A percentile compares a stretch with the other conserved stretches of the same genome.
Conservation (phyloP, 2,113 vertebrate species). For the Psammodynastes pulverulentus region DNA sequence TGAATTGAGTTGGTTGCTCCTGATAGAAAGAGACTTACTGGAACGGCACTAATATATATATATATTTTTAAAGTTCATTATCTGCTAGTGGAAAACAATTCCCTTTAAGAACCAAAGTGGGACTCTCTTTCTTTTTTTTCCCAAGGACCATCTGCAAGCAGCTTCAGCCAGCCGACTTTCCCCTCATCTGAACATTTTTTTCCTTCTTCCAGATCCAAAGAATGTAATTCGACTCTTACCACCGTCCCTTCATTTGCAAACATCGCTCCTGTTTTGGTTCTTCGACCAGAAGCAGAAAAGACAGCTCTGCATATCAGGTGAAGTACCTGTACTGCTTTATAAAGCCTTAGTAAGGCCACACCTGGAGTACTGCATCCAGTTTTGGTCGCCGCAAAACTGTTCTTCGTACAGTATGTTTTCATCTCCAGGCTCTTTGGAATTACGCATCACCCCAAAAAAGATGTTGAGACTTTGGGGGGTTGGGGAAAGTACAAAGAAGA, state of each 20-base stretch:
- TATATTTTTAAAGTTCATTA: conserved; percentile 36
- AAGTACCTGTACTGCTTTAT: too few relatives aligned
- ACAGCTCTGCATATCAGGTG: neutral
- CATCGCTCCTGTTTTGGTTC: neutral
- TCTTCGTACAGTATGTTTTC: too few relatives aligned
- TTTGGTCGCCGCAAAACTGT: too few relatives aligned
- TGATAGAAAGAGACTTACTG: conserved; percentile 50
- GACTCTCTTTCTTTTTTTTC: conserved; percentile 40
- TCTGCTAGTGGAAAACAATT: conserved; percentile 45
- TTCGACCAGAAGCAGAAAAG: neutral
- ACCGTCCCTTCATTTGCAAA: neutral
- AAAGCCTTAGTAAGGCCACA: too few relatives aligned
- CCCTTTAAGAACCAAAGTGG: conserved; percentile 18
- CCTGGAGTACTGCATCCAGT: too few relatives aligned
- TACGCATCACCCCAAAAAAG: too few relatives aligned
- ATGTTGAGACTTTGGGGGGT: too few relatives aligned
- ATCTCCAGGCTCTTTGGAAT: too few relatives aligned
- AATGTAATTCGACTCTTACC: neutral
- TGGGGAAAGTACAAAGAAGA: too few relatives aligned
- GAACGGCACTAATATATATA: conserved; percentile 38
- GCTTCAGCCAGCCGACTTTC: neutral
- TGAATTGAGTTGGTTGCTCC: conserved; percentile 31
- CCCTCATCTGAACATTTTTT: neutral
- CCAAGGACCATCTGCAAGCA: conserved; percentile 13
- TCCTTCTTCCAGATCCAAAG: neutral